Evolutionary conservation across 2,888 invertebrate species (phyloP).

Genomic region (Brenthis ino): DNA sequence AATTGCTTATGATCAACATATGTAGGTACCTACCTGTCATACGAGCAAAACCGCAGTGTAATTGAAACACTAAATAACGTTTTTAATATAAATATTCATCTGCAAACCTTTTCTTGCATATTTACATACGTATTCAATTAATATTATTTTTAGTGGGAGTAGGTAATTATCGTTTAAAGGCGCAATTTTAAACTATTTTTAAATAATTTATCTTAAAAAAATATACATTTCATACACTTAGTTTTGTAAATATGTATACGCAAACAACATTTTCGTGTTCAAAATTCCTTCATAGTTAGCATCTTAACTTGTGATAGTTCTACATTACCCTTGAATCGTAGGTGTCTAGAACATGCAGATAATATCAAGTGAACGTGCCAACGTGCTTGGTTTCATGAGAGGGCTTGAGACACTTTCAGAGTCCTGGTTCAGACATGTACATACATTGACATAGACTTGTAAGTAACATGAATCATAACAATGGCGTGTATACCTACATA

Average conservation of each 20-base stretch:
- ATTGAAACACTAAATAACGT: too few relatives aligned
- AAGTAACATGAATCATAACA: neutral
- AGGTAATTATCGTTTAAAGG: too few relatives aligned
- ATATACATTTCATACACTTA: neutral
- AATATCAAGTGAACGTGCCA: constrained; percentile 41
- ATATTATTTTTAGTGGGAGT: too few relatives aligned
- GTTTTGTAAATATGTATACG: neutral
- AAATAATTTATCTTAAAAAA: neutral
- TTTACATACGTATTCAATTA: too few relatives aligned
- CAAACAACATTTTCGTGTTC: neutral
- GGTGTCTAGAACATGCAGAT: constrained; percentile 41
- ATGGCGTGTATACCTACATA: neutral
- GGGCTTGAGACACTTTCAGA: constrained; percentile 44
- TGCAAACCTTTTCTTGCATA: too few relatives aligned
- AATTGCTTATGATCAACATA: too few relatives aligned
- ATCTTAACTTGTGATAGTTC: constrained; percentile 21
- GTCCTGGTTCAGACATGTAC: constrained; percentile 30
- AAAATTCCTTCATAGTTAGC: neutral
- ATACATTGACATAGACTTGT: constrained; percentile 4
- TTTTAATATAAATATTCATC: too few relatives aligned
- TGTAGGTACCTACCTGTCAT: too few relatives aligned
- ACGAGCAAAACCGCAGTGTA: too few relatives aligned
- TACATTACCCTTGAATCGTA: constrained; percentile 32
- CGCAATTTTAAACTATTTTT: too few relatives aligned
- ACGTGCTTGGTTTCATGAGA: constrained; percentile 43